Percentiles rank a stretch among this genome's conserved stretches.
Conservation (phyloP, 2,113 vertebrate genomes). For the Platichthys stellatus region DNA sequence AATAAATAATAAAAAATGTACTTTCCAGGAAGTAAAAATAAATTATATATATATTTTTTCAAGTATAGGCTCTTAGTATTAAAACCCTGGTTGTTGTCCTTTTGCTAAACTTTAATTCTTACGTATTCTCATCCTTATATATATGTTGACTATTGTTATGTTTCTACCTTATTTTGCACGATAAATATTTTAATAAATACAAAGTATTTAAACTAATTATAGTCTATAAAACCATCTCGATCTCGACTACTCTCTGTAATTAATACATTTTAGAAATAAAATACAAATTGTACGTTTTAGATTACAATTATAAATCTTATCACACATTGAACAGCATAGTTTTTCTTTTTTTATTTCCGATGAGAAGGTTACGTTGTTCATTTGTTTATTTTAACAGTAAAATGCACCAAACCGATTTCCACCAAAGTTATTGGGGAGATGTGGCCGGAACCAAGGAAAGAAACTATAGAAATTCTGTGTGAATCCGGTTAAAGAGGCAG, state of each 20-base stretch:
- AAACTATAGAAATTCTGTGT: neutral
- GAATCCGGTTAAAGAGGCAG: no score
- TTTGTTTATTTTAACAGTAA: neutral
- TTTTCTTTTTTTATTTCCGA: neutral
- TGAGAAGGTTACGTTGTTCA: neutral
- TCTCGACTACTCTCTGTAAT: no score
- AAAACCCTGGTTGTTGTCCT: no score
- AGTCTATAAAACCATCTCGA: neutral
- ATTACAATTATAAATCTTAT: neutral
- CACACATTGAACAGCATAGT: neutral
- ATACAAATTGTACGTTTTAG: neutral
- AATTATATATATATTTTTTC: neutral
- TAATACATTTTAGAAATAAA: neutral
- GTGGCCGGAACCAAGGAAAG: neutral
- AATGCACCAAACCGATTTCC: neutral
- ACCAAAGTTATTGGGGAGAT: neutral
- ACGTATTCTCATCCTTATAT: no score
- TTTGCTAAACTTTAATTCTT: no score
- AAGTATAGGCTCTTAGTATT: no score
- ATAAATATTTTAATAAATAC: neutral
- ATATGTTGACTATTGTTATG: neutral
- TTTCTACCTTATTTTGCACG: neutral
- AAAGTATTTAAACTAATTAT: neutral
- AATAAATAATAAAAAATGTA: neutral
- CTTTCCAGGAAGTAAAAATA: neutral